Conservation (phyloP, 2,888 invertebrate genomes). For the Acanthosepion esculentum region DNA sequence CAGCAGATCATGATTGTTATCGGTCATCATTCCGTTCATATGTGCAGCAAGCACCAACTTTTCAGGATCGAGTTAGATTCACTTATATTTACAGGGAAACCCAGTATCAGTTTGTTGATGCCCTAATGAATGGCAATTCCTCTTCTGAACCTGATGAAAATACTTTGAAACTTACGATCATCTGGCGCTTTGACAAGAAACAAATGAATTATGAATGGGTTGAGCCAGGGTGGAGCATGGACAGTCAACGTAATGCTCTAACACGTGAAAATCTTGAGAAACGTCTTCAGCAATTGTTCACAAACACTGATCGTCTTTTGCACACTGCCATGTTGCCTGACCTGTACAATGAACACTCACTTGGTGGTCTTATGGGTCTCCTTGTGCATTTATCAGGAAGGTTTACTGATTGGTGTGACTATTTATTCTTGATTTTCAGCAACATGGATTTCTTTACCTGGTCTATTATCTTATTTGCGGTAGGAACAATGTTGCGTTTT, state of each 20-base stretch:
- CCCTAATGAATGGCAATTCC: constrained; percentile 78
- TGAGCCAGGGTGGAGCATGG: constrained; percentile 79
- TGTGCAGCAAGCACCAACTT: constrained; percentile 74
- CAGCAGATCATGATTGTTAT: constrained; percentile 79
- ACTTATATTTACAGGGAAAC: constrained; percentile 89
- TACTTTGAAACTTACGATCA: constrained; percentile 82
- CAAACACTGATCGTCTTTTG: constrained; percentile 60
- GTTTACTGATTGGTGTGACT: background rate
- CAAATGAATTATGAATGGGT: constrained; percentile 94
- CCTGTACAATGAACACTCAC: constrained; percentile 68
- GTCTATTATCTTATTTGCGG: background rate
- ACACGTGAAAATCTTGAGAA: constrained; percentile 59
- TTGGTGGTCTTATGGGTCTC: constrained; percentile 57
- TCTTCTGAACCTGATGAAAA: constrained; percentile 56
- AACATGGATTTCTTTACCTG: background rate
- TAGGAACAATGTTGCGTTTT: background rate
- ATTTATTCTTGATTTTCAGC: background rate
- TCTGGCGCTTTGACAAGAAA: constrained; percentile 91
- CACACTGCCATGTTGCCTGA: constrained; percentile 63
- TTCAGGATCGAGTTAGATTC: constrained; percentile 83
- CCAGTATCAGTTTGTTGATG: constrained; percentile 87
- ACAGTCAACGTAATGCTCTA: constrained; percentile 70
- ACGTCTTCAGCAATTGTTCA: constrained; percentile 62
- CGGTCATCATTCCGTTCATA: constrained; percentile 84
- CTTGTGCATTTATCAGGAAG: background rate